Conservation (phyloP, 2,113 vertebrate species). For the Ophthalmolycus amberensis region DNA sequence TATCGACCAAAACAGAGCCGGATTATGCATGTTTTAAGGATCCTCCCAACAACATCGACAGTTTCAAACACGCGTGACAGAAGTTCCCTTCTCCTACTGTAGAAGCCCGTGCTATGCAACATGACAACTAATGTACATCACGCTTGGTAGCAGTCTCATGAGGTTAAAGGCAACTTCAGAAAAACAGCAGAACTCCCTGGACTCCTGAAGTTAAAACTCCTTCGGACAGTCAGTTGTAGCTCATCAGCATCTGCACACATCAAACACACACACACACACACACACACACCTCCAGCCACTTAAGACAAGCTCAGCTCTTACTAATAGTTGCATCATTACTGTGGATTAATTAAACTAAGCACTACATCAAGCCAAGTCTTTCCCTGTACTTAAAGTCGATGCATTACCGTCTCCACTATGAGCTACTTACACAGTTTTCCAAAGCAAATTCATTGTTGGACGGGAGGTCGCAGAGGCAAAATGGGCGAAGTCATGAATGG, state of each 20-base stretch:
- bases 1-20: background rate
- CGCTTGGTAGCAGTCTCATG: background rate
- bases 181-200: conserved; percentile 42
- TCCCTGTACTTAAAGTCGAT: conserved; percentile 56
- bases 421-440: conserved; percentile 27
- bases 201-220: conserved; percentile 34
- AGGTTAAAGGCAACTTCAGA: conserved; percentile 37
- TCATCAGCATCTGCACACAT: conserved; percentile 44
- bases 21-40: background rate
- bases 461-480: conserved; percentile 39
- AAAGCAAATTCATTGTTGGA: conserved; percentile 47
- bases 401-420: conserved; percentile 12
- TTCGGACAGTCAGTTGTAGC: conserved; percentile 29
- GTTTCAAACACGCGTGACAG: background rate
- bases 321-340: conserved; percentile 86
- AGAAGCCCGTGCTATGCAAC: background rate
- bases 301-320: conserved; percentile 79
- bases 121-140: conserved; percentile 17
- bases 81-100: background rate
- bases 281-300: conserved; percentile 52
- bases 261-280: conserved; percentile 3
- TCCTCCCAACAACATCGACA: background rate
- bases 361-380: conserved; percentile 75
- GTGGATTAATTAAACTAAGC: conserved; percentile 84
- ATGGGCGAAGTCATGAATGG: conserved; percentile 44